Evolutionary conservation across 2,113 vertebrate genomes (phyloP).

Genomic region (Drymodes brunneopygia): DNA sequence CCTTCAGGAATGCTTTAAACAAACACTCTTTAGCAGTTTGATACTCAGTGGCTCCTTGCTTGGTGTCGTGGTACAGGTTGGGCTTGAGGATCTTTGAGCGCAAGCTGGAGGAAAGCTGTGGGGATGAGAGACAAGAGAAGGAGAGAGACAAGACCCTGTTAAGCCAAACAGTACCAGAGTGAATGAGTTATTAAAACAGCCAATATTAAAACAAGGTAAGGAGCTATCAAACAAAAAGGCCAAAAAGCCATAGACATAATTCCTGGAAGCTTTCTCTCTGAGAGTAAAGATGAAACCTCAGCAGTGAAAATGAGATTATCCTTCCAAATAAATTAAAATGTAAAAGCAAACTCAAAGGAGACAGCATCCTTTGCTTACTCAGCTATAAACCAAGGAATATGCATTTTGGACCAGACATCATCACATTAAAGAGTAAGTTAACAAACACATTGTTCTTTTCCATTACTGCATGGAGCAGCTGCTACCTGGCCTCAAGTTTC

Average conservation of each 20-base stretch:
- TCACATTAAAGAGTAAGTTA: not conserved
- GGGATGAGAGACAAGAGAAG: not conserved
- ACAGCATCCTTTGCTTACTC: not conserved
- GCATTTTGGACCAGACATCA: not conserved
- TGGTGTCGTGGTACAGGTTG: conserved; percentile 90
- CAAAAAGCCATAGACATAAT: not conserved
- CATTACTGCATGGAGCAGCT: not conserved
- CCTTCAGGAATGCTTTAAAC: conserved; percentile 94
- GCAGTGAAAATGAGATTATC: not conserved
- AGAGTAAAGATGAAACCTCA: not conserved
- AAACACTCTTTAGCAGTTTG: conserved; percentile 90
- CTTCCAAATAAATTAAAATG: not conserved
- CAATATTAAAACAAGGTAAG: not conserved
- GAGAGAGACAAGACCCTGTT: not conserved
- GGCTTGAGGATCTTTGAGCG: conserved; percentile 85
- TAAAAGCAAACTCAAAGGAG: not conserved
- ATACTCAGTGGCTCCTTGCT: conserved; percentile 90
- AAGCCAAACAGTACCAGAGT: not conserved
- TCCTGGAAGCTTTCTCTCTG: not conserved
- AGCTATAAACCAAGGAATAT: not conserved
- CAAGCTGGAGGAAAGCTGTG: conserved; percentile 79
- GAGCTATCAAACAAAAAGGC: not conserved
- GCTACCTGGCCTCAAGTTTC: not conserved
- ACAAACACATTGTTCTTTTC: not conserved
- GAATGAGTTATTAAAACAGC: not conserved